Conservation (phyloP, 2,113 vertebrate species). For the Prolemur simus region DNA sequence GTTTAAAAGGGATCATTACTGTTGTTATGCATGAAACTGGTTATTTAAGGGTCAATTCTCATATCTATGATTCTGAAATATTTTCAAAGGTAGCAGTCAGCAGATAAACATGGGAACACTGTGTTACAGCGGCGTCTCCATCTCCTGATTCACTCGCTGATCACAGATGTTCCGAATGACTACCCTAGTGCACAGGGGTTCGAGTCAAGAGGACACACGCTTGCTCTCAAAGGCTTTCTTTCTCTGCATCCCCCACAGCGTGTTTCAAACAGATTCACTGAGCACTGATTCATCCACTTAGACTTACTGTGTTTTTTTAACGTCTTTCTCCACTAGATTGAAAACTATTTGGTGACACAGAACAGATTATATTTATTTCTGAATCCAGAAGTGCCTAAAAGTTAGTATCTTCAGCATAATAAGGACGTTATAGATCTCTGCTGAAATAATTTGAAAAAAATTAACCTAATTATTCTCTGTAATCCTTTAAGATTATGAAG, state of each 20-base stretch:
- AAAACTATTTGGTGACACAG: not conserved
- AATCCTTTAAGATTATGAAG: not conserved
- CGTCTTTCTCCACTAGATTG: not conserved
- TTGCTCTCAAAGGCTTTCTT: not conserved
- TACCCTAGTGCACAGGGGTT: not conserved
- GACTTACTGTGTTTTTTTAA: not conserved
- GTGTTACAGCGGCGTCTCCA: not conserved
- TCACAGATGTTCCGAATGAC: not conserved
- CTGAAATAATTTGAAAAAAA: constrained; percentile 40
- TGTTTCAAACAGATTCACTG: not conserved
- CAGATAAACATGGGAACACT: not conserved
- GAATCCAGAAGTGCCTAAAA: not conserved
- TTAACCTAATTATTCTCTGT: not conserved
- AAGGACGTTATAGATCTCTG: constrained; percentile 12
- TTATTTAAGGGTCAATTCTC: not conserved
- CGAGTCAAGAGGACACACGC: not conserved
- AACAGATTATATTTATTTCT: not conserved
- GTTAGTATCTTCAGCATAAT: not conserved
- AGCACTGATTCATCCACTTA: not conserved
- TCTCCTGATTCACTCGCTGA: not conserved
- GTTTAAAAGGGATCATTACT: constrained; percentile 13
- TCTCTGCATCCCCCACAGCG: not conserved
- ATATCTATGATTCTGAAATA: not conserved
- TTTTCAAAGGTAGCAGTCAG: not conserved
- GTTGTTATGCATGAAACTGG: not conserved